Evolutionary conservation across 2,888 invertebrate genomes (phyloP).

Genomic region (Cynaeus angustus): DNA sequence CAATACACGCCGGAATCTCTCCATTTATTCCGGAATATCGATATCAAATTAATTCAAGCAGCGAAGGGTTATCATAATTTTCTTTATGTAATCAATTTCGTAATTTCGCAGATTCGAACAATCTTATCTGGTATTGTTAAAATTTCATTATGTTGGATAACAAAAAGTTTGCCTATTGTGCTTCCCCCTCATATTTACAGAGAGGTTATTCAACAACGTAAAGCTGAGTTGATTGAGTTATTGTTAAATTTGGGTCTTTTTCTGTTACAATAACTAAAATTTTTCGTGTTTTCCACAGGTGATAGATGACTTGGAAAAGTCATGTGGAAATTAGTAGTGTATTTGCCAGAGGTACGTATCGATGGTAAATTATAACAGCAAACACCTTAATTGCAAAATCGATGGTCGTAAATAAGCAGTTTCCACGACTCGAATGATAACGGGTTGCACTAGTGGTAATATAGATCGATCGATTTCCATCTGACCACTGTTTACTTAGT

Average conservation of each 20-base stretch:
- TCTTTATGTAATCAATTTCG: constrained; percentile 24
- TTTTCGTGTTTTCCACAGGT: no score
- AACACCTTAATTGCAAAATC: constrained; percentile 54
- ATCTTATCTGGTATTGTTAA: constrained; percentile 23
- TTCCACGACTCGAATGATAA: constrained; percentile 17
- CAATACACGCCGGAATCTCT: no score
- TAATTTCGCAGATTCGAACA: constrained; percentile 12
- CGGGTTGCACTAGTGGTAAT: background rate
- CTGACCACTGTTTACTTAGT: no score
- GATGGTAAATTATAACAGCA: constrained; percentile 47
- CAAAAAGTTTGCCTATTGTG: constrained; percentile 7
- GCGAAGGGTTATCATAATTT: constrained; percentile 5
- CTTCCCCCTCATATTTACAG: constrained; percentile 3
- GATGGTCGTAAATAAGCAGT: constrained; percentile 46
- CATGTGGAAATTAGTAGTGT: no score
- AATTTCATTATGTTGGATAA: constrained; percentile 16
- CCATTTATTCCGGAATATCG: no score
- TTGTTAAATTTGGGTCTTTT: constrained; percentile 8
- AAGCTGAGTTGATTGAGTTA: constrained; percentile 22
- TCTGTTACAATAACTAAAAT: no score
- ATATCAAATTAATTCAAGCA: no score
- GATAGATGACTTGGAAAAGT: no score
- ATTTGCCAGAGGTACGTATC: constrained; percentile 27
- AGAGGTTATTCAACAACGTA: background rate
- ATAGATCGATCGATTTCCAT: no score